A percentile compares a stretch with the other conserved stretches of the same genome.
phyloP scores from a whole-genome alignment of 2,888 invertebrate species.

The Tachystola acroxantha region DNA sequence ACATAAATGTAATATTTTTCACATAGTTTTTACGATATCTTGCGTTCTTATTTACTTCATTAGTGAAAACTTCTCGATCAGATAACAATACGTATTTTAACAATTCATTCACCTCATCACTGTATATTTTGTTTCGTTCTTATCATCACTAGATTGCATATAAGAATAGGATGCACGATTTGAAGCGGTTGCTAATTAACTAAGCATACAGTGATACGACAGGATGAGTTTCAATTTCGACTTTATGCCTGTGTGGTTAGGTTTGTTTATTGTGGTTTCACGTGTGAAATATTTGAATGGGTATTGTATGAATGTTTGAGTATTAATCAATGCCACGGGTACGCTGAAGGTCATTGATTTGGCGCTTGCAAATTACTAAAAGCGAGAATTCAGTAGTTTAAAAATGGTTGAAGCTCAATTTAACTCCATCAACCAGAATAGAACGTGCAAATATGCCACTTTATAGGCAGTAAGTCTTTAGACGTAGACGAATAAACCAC shows the following conservation, averaged over 20 bases:
- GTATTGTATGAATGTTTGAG: slow-evolving; percentile 67
- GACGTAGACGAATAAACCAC: too few species aligned
- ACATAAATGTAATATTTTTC: too few species aligned
- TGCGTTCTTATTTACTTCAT: too few species aligned
- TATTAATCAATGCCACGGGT: slow-evolving; percentile 70
- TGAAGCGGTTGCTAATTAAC: slow-evolving; percentile 60
- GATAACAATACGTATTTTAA: slow-evolving; percentile 22
- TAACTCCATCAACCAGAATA: too few species aligned
- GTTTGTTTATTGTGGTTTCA: slow-evolving; percentile 31
- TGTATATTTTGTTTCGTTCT: slow-evolving; percentile 36
- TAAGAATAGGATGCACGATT: slow-evolving; percentile 51
- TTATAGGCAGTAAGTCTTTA: too few species aligned
- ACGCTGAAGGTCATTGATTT: slow-evolving; percentile 57
- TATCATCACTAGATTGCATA: slow-evolving; percentile 27
- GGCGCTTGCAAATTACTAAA: slow-evolving; percentile 35
- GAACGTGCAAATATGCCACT: too few species aligned
- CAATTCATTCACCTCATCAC: slow-evolving; percentile 49
- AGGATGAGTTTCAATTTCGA: slow-evolving; percentile 30
- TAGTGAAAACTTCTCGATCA: too few species aligned
- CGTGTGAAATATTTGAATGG: slow-evolving; percentile 42
- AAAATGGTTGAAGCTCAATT: too few species aligned
- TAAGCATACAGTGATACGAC: slow-evolving; percentile 42
- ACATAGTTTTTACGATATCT: too few species aligned
- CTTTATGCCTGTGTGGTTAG: slow-evolving; percentile 35
- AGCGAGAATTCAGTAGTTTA: too few species aligned